These are phyloP conservation scores for Austrolebias charrua DNA, from an alignment of 2,797 vertebrate species.

Conservation along the genomic window DNA sequence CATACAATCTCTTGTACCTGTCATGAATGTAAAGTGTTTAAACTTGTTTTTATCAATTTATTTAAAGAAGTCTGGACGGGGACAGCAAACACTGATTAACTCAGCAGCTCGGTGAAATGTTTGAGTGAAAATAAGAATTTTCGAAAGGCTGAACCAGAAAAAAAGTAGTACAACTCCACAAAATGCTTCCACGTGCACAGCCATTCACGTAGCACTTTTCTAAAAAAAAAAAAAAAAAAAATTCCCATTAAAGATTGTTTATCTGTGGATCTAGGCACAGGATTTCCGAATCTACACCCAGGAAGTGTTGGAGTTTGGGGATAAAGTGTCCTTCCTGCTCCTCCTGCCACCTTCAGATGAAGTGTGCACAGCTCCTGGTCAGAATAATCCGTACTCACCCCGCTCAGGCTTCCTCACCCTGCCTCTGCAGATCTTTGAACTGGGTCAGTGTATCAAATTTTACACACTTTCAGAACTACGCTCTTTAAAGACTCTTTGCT, in stretches of 20 bases:
- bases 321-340: slow-evolving; percentile 88
- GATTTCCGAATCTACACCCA: slow-evolving; percentile 91
- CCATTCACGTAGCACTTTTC: neutral
- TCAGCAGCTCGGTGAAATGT: too few relatives aligned
- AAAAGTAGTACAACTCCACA: too few relatives aligned
- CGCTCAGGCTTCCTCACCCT: slow-evolving; percentile 86
- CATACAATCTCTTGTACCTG: too few relatives aligned
- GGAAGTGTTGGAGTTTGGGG: slow-evolving; percentile 90
- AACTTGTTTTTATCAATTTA: too few relatives aligned
- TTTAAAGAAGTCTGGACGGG: too few relatives aligned
- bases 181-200: neutral
- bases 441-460: slow-evolving; percentile 77
- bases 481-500: neutral
- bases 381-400: slow-evolving; percentile 88
- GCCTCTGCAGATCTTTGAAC: slow-evolving; percentile 91
- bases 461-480: neutral
- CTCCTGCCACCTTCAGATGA: slow-evolving; percentile 90
- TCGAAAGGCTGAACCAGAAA: too few relatives aligned
- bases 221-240: neutral
- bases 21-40: too few relatives aligned
- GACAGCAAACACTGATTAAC: too few relatives aligned
- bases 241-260: neutral
- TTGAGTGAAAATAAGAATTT: too few relatives aligned
- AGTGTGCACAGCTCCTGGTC: slow-evolving; percentile 89
- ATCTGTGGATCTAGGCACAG: slow-evolving; percentile 77